phyloP scores from a whole-genome alignment of 2,797 vertebrate species.

The Spea hammondii region DNA sequence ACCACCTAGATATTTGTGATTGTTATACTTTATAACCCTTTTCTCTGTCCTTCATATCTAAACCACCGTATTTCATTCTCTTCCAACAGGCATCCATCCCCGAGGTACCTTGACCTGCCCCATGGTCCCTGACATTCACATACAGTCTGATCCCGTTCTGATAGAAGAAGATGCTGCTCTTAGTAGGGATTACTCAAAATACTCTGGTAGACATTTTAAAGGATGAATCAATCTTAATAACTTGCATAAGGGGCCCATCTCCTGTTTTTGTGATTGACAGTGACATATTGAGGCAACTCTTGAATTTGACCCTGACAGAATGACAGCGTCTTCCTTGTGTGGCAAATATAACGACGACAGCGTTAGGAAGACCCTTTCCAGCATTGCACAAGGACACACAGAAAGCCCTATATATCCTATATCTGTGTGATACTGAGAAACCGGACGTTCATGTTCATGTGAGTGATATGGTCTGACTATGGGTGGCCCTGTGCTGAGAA shows the following conservation, averaged over 20 bases:
- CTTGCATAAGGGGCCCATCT: background rate
- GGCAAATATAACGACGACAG: too few species aligned
- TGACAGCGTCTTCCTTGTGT: background rate
- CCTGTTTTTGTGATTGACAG: background rate
- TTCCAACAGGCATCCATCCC: conserved; percentile 28
- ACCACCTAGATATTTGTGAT: too few species aligned
- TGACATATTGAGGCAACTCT: background rate
- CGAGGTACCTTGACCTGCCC: conserved; percentile 37
- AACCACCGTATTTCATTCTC: background rate
- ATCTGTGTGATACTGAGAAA: too few species aligned
- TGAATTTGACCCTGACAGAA: background rate
- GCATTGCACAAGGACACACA: too few species aligned
- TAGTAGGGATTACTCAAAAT: conserved; percentile 12
- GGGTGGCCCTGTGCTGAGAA: too few species aligned
- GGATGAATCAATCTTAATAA: background rate
- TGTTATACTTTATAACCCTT: too few species aligned
- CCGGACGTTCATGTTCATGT: too few species aligned
- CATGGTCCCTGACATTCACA: background rate
- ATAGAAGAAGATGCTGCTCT: conserved; percentile 19
- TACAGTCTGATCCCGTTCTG: conserved; percentile 15
- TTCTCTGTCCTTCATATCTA: too few species aligned
- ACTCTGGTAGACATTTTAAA: conserved; percentile 28
- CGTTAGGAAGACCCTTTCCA: too few species aligned
- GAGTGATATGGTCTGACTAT: too few species aligned
- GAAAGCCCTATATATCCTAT: too few species aligned